Conservation (phyloP, 2,888 invertebrate genomes). For the Azorinus chamasolen region DNA sequence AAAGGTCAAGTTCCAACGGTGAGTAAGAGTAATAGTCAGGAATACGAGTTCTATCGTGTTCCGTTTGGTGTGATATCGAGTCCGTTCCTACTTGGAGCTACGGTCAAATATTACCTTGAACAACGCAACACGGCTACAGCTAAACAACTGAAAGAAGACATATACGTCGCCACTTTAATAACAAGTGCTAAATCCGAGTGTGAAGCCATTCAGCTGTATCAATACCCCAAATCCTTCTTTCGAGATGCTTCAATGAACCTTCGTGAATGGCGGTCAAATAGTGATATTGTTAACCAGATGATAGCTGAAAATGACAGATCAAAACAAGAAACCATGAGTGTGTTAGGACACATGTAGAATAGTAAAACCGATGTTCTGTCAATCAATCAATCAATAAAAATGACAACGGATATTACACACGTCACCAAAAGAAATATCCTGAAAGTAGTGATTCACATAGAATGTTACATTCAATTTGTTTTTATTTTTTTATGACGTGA, state of each 20-base stretch:
- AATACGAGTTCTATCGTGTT: slow-evolving; percentile 30
- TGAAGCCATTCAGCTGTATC: slow-evolving; percentile 26
- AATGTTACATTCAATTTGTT: no score
- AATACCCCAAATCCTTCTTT: slow-evolving; percentile 29
- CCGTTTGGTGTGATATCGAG: slow-evolving; percentile 38
- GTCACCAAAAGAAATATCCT: no score
- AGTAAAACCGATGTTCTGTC: slow-evolving; percentile 12
- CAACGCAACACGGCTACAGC: slow-evolving; percentile 8
- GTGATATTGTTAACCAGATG: slow-evolving; percentile 1
- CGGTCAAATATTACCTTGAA: slow-evolving; percentile 29
- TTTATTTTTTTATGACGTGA: no score
- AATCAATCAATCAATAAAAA: no score
- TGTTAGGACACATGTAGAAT: slow-evolving; percentile 32
- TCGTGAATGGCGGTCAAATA: slow-evolving; percentile 42
- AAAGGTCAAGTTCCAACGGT: slow-evolving; percentile 21
- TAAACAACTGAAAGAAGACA: slow-evolving; percentile 23
- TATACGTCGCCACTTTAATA: slow-evolving; percentile 38
- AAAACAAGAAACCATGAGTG: slow-evolving; percentile 8
- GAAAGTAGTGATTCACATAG: no score
- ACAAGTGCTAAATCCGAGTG: slow-evolving; percentile 15
- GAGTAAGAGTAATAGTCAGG: slow-evolving; percentile 19
- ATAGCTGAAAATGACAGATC: slow-evolving; percentile 4
- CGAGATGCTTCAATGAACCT: slow-evolving; percentile 34
- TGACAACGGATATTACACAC: no score
- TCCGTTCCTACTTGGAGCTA: slow-evolving; percentile 35